Base-by-base conservation (phyloP, 2,113 vertebrate species). In the Neodon shergylaensis region DNA sequence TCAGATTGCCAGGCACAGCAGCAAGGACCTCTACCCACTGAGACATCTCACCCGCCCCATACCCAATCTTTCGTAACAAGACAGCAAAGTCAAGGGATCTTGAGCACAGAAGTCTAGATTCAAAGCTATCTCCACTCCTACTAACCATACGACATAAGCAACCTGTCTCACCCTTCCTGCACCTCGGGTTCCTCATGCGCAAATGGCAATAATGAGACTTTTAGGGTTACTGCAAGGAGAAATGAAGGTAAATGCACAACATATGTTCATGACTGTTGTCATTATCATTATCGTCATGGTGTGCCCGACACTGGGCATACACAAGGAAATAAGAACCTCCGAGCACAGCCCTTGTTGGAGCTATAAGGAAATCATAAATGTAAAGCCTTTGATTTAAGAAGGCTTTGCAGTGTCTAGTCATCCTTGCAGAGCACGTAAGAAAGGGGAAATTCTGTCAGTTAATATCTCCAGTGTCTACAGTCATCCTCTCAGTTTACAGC, bases 321-420 rank as follows among this genome's bases (percentile, higher is more conserved):
- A 65, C 63, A 76, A 42, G 95, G 95, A 97, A 96, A 89, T 74
- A 94, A 95, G 73, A 58, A 94, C 70, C 61, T 58, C 78, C 72
- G 70, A 88, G 52, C 61, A 13, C 13, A 83, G n/a, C 66, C 52
- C 63, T 96, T 52, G 47, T 44, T 66, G 49, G 77, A 89, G 65
- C 77, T 78, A 47, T 88, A 93, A 93, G 92, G 72, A 94, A 95
- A 96, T 63, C 26, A 14, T 52, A 88, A 61, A 91, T 88, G 73
- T 78, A 91, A 94, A 95, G 44, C 66, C 85, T 93, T 88, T 92
- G 88, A 94, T 97, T 91, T 94, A 93, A 96, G 91, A 94, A 97
- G 92, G 77, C 91, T 97, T 96, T 95, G 77, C 76, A 94, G 91
- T 58, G 70, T 89, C 96, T 94, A 96, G 95, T 96, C 97, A 95